phyloP scores from a whole-genome alignment of 2,113 vertebrate genomes.

The Nibea coibor region DNA sequence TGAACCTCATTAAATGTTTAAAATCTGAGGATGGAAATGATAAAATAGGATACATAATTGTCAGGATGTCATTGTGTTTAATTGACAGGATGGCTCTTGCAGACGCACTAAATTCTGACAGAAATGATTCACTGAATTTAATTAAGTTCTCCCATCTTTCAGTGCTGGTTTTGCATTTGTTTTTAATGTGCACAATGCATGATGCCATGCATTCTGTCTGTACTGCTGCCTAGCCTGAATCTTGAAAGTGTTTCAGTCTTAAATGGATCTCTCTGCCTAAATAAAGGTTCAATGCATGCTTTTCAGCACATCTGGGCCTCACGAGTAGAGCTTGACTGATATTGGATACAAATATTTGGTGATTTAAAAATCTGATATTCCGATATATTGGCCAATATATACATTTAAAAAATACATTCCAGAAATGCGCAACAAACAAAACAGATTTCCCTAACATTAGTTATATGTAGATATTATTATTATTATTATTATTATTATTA shows the following conservation, averaged over 20 bases:
- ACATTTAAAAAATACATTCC: too few species aligned
- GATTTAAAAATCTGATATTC: too few species aligned
- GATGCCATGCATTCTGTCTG: not conserved
- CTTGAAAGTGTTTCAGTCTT: not conserved
- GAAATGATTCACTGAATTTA: not conserved
- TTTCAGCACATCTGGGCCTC: not conserved
- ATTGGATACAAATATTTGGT: too few species aligned
- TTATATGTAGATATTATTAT: too few species aligned
- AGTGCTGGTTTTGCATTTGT: not conserved
- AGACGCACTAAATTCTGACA: slow-evolving; percentile 2
- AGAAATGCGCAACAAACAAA: too few species aligned
- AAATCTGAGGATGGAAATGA: not conserved
- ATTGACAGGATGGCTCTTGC: not conserved
- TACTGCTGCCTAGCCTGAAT: not conserved
- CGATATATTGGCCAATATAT: too few species aligned
- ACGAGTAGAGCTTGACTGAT: not conserved
- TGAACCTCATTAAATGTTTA: slow-evolving; percentile 7
- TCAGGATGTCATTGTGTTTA: slow-evolving; percentile 1
- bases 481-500: too few species aligned
- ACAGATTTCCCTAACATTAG: too few species aligned
- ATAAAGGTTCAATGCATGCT: not conserved
- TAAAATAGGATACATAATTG: not conserved
- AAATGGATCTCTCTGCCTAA: not conserved
- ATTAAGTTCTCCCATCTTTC: not conserved
- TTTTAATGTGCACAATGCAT: not conserved